These are phyloP conservation scores for Tetrapedia diversipes DNA, from an alignment of 2,888 invertebrate genomes.

Conservation along the genomic window DNA sequence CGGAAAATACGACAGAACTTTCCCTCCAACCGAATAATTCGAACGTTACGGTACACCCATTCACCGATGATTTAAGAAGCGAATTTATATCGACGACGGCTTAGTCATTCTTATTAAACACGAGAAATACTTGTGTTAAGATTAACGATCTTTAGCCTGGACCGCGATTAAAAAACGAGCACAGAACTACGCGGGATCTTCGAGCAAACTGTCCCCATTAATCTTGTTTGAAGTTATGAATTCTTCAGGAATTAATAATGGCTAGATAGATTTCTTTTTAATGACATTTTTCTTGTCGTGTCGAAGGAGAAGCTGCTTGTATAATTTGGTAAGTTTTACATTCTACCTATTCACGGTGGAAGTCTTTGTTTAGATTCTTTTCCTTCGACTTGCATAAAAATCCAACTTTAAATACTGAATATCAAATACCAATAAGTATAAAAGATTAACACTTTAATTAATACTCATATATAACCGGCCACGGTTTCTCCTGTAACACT, in stretches of 20 bases:
- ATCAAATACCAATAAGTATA: no score
- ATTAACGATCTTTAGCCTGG: slow-evolving; percentile 7
- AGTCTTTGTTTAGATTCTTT: no score
- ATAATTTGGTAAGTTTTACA: neutral
- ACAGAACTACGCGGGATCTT: neutral
- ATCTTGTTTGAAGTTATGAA: neutral
- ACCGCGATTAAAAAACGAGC: neutral
- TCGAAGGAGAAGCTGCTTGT: neutral
- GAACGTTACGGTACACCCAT: no score
- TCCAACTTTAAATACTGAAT: no score
- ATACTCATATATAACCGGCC: no score
- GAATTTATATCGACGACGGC: neutral
- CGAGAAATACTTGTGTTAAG: neutral
- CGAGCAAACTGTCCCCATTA: neutral
- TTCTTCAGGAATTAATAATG: neutral
- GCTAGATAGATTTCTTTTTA: neutral
- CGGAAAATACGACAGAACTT: no score
- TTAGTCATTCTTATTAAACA: neutral
- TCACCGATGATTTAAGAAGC: no score
- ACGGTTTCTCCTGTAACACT: no score
- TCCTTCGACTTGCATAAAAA: no score
- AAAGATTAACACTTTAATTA: no score
- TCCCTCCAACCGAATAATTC: no score
- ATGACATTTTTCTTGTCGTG: neutral
- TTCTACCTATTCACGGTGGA: no score